These are phyloP conservation scores for Nudaria mundana DNA, from an alignment of 2,888 invertebrate genomes.

Conservation along the genomic window DNA sequence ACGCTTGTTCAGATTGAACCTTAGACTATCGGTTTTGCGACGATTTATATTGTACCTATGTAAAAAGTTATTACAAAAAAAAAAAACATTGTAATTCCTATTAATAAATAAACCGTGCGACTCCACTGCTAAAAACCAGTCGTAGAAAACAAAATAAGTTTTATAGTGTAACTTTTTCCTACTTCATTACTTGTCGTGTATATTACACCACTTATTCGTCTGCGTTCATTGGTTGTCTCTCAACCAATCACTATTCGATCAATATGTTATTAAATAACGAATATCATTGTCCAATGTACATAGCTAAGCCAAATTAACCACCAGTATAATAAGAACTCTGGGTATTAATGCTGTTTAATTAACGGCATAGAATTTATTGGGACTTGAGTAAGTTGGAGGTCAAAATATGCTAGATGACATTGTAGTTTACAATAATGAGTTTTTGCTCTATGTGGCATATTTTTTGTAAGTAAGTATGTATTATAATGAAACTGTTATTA, in stretches of 20 bases:
- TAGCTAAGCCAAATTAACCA: conserved; percentile 17
- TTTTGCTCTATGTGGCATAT: neutral
- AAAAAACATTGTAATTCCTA: too few relatives aligned
- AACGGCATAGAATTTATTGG: conserved; percentile 15
- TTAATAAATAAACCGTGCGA: conserved; percentile 13
- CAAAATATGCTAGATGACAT: neutral
- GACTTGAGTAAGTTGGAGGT: neutral
- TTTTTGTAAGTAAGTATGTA: too few relatives aligned
- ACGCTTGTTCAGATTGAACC: too few relatives aligned
- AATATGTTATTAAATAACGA: conserved; percentile 53
- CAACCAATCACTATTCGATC: conserved; percentile 52
- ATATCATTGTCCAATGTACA: conserved; percentile 40
- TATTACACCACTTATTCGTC: conserved; percentile 48
- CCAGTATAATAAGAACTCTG: conserved; percentile 38
- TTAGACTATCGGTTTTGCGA: too few relatives aligned
- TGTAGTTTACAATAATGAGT: neutral
- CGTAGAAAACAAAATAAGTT: conserved; percentile 19
- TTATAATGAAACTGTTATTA: too few relatives aligned
- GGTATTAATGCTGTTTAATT: conserved; percentile 26
- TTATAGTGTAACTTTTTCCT: conserved; percentile 31
- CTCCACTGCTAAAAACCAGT: conserved; percentile 13
- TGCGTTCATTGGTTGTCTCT: conserved; percentile 55
- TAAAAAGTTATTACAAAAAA: too few relatives aligned
- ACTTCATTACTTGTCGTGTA: conserved; percentile 46
- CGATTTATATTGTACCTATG: too few relatives aligned